Base-by-base conservation (phyloP, 2,797 vertebrate genomes). In the Fundulus diaphanus region DNA sequence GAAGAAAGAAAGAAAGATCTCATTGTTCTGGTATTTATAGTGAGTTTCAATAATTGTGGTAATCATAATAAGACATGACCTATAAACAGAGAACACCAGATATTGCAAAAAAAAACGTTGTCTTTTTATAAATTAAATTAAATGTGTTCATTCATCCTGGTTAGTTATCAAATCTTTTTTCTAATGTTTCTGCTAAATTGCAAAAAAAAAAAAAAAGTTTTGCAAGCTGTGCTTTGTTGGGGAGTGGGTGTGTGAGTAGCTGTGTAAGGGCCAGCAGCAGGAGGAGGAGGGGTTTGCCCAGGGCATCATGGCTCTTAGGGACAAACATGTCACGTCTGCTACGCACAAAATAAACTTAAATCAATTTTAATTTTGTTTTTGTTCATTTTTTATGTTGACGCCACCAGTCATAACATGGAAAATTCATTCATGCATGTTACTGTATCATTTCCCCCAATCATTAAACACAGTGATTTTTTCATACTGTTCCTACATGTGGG, bases 401-500 rank as follows among this genome's bases (percentile, higher is more conserved):
- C 67, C 20, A 42, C 65, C 80, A 82, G 84, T 80, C 73, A 79
- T 84, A 81, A 85, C 49, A 24, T 12, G 9, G 11, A 76, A 59
- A 77, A 44, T 78, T 72, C 76, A 66, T 61, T 74, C 78, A 80
- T 86, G 88, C 90, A 89, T 90, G 86, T 63, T 67, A 0, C 15
- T 27, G 35, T 54, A 27, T 82, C 78, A 83, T 84, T 71, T 48
- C 68, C 61, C 46, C 59, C 12, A 69, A 16, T 87, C 72, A 81
- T 85, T 56, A 33, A 4, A 77, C 67, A 42, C 57, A 24, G 11
- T 20, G 7, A 12, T 59, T 72, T 37, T 78, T 51, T 77, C 73
- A 74, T 68, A 33, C 59, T 77, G 52, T 75, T 40, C 67, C 46
- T 54, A 42, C 9, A 48, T 20, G 35, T 67, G 18, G 29, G 52